These are phyloP conservation scores for Eupelmus urozonus DNA, from an alignment of 2,888 invertebrate genomes.

Conservation along the genomic window DNA sequence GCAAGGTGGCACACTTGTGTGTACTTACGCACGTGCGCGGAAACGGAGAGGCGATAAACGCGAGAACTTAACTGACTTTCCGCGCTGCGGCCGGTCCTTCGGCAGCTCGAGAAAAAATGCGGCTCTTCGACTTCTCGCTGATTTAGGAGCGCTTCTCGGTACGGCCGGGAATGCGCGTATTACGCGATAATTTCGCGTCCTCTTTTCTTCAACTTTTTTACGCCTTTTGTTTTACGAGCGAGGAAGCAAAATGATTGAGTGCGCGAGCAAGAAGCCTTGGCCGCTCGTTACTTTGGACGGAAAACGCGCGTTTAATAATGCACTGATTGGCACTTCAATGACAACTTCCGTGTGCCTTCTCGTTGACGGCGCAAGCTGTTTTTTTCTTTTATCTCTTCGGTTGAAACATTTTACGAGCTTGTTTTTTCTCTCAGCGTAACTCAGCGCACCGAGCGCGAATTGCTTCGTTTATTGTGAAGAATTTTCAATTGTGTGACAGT, in stretches of 20 bases:
- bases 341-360: constrained; percentile 40
- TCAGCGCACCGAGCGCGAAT: constrained; percentile 5
- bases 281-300: constrained; percentile 21
- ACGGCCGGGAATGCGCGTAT: neutral
- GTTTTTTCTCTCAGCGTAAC: constrained; percentile 37
- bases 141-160: constrained; percentile 32
- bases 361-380: constrained; percentile 13
- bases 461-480: neutral
- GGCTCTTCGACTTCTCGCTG: too few relatives aligned
- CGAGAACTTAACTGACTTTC: constrained; percentile 5
- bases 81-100: neutral
- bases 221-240: constrained; percentile 20
- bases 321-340: constrained; percentile 50
- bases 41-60: constrained; percentile 5
- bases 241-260: constrained; percentile 41
- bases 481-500: constrained; percentile 37
- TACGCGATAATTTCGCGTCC: constrained; percentile 11
- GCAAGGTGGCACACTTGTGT: neutral
- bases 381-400: constrained; percentile 26
- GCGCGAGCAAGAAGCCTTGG: constrained; percentile 19
- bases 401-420: constrained; percentile 38
- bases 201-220: neutral
- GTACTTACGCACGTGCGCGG: neutral
- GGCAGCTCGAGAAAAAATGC: too few relatives aligned
- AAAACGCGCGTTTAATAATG: constrained; percentile 48